These are phyloP conservation scores for Sebastes minor DNA, from an alignment of 2,797 vertebrate genomes.

Conservation along the genomic window DNA sequence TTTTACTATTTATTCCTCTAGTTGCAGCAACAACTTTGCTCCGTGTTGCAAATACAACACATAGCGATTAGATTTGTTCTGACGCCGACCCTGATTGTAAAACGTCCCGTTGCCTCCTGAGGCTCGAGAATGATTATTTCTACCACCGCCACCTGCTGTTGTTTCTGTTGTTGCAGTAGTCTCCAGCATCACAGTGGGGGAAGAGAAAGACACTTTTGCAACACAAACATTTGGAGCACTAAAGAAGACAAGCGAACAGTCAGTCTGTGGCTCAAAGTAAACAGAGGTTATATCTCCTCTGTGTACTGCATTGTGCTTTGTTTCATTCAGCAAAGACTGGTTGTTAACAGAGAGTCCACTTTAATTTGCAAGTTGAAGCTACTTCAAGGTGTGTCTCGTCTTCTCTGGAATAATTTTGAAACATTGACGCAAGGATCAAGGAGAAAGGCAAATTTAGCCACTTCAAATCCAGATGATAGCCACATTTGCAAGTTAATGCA, in stretches of 20 bases:
- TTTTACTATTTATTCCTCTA: no score
- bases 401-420: constrained; percentile 58
- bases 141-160: constrained; percentile 51
- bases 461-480: constrained; percentile 66
- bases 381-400: constrained; percentile 28
- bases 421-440: constrained; percentile 68
- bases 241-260: constrained; percentile 48
- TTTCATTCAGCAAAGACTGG: not conserved
- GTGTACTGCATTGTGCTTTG: not conserved
- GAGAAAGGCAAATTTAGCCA: constrained; percentile 70
- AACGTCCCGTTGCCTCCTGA: not conserved
- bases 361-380: constrained; percentile 51
- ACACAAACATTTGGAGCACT: constrained; percentile 58
- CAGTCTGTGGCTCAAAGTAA: constrained; percentile 46
- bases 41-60: no score
- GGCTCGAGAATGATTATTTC: constrained; percentile 24
- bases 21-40: no score
- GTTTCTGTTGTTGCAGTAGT: constrained; percentile 50
- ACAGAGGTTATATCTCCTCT: constrained; percentile 2
- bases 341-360: not conserved
- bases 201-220: constrained; percentile 9
- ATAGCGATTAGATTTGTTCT: no score
- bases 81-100: not conserved
- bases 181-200: constrained; percentile 13
- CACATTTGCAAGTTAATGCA: constrained; percentile 84